Percentiles rank a stretch among this genome's conserved stretches.
Evolutionary conservation across 2,797 vertebrate species (phyloP).

Genomic region (Oryzias dopingdopingensis): DNA sequence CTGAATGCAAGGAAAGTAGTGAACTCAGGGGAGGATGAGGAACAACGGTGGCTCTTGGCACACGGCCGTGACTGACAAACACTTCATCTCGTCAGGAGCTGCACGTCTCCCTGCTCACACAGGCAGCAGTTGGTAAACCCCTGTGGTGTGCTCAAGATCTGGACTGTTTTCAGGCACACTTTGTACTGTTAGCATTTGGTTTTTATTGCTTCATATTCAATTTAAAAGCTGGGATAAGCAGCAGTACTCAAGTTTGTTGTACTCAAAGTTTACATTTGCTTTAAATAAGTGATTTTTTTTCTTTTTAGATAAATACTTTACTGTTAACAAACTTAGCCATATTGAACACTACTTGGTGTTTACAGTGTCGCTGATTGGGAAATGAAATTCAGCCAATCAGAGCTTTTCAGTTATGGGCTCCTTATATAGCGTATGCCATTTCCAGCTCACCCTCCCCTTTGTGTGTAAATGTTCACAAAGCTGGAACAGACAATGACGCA

Average conservation of each 20-base stretch:
- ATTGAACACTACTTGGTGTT: slow-evolving; percentile 5
- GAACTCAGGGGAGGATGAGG: background rate
- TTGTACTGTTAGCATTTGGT: background rate
- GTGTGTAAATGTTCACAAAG: background rate
- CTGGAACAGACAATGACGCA: slow-evolving; percentile 5
- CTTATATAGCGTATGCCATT: slow-evolving; percentile 6
- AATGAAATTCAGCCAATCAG: slow-evolving; percentile 2
- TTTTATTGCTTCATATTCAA: background rate
- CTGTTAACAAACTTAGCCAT: background rate
- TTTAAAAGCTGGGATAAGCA: background rate
- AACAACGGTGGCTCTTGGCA: slow-evolving; percentile 7
- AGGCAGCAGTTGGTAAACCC: background rate
- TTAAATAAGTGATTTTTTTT: background rate
- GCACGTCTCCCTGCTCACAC: slow-evolving; percentile 7
- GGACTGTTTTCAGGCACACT: slow-evolving; percentile 1
- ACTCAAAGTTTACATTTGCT: background rate
- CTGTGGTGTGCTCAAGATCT: background rate
- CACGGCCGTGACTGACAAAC: slow-evolving; percentile 5
- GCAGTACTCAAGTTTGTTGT: background rate
- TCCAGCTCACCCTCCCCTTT: background rate
- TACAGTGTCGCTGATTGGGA: slow-evolving; percentile 2
- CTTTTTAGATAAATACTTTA: background rate
- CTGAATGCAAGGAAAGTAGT: background rate
- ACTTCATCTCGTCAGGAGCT: background rate
- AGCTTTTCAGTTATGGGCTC: slow-evolving; percentile 2